Evolutionary conservation across 2,888 invertebrate species (phyloP).

Genomic region (Capitulum mitella): DNA sequence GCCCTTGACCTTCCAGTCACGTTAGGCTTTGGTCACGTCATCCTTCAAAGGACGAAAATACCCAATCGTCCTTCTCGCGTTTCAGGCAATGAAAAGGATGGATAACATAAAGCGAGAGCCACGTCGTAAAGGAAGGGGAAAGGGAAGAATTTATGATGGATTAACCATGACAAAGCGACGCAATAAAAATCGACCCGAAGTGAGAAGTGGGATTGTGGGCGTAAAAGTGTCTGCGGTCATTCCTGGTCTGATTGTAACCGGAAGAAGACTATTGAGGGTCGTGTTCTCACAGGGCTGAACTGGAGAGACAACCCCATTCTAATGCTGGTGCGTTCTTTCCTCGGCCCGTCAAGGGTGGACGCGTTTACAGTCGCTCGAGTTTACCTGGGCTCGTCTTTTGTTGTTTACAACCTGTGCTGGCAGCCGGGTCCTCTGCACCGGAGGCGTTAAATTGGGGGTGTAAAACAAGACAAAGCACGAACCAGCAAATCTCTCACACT

Average conservation of each 20-base stretch:
- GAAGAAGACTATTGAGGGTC: not conserved
- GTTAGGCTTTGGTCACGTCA: not conserved
- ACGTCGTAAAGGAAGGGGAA: not conserved
- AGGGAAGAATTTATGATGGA: constrained; percentile 20
- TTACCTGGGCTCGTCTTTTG: not conserved
- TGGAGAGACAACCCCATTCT: not conserved
- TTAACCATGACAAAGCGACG: constrained; percentile 4
- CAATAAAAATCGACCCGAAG: not conserved
- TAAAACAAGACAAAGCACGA: not conserved
- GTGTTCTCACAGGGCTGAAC: no score
- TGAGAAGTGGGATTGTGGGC: not conserved
- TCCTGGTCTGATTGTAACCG: not conserved
- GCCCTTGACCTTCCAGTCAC: constrained; percentile 1
- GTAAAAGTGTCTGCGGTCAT: not conserved
- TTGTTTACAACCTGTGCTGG: not conserved
- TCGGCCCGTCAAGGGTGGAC: not conserved
- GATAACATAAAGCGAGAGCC: not conserved
- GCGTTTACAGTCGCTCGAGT: not conserved
- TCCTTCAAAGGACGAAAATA: not conserved
- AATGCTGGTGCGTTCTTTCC: not conserved
- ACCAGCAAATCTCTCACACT: no score
- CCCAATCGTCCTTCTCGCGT: not conserved
- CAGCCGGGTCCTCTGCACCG: not conserved
- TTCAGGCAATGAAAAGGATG: not conserved
- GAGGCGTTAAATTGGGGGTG: not conserved